A percentile compares a stretch with the other conserved stretches of the same genome.
These are phyloP conservation scores for Eristalis tenax DNA, from an alignment of 2,888 invertebrate species.

Conservation along the genomic window DNA sequence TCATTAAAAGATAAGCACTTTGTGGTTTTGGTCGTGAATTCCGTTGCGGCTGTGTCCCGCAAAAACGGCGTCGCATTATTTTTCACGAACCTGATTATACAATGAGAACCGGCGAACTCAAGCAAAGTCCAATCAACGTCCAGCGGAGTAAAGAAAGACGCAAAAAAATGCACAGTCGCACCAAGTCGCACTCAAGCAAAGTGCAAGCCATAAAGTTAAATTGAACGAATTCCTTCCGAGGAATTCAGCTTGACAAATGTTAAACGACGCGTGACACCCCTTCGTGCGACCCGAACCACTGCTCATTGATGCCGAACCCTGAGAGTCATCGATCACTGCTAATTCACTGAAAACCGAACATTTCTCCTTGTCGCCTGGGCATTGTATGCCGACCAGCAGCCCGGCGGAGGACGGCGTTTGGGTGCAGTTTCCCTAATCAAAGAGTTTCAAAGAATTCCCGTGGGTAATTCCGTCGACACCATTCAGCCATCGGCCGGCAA, in stretches of 20 bases:
- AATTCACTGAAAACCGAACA: slow-evolving; percentile 1
- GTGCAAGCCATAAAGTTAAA: neutral
- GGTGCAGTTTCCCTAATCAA: slow-evolving; percentile 43
- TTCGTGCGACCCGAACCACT: slow-evolving; percentile 1
- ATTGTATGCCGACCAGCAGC: neutral
- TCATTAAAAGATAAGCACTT: neutral
- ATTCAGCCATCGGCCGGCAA: neutral
- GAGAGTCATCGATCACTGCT: neutral
- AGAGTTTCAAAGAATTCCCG: slow-evolving; percentile 51
- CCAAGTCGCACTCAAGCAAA: neutral
- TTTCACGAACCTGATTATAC: neutral
- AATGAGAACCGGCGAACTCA: neutral
- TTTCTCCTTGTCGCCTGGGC: slow-evolving; percentile 17
- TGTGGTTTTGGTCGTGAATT: neutral
- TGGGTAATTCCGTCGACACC: slow-evolving; percentile 59
- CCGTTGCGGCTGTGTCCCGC: neutral
- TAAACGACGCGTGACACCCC: neutral
- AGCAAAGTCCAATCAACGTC: neutral
- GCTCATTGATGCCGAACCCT: slow-evolving; percentile 52
- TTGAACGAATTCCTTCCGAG: neutral
- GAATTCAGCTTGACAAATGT: neutral
- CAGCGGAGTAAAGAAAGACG: neutral
- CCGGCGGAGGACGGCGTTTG: slow-evolving; percentile 4
- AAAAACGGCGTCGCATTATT: neutral
- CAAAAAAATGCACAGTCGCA: neutral